Evolutionary conservation across 2,113 vertebrate species (phyloP).

Genomic region (Bucco capensis): DNA sequence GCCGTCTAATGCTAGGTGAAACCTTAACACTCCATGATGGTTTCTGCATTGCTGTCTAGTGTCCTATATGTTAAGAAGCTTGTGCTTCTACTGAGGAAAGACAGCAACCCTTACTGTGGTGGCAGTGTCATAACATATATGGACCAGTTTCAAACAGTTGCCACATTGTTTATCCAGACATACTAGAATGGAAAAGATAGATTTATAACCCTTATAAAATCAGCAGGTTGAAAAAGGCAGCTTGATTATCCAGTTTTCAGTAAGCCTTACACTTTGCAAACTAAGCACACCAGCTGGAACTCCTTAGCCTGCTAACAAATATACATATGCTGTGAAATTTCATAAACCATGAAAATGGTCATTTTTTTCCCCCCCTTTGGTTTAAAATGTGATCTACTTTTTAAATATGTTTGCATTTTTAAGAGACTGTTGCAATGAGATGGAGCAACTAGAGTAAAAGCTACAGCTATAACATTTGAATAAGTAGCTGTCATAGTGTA

Average conservation of each 20-base stretch:
- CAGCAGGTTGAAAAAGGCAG: slow-evolving; percentile 16
- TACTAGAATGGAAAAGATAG: not conserved
- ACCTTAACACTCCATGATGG: not conserved
- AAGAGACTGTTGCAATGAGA: slow-evolving; percentile 16
- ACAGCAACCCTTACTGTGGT: not conserved
- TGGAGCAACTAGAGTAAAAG: slow-evolving; percentile 16
- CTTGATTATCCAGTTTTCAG: slow-evolving; percentile 24
- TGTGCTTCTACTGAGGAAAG: not conserved
- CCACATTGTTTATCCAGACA: not conserved
- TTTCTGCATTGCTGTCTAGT: not conserved
- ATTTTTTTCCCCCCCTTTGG: not conserved
- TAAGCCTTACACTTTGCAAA: not conserved
- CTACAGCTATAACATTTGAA: not conserved
- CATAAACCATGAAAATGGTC: slow-evolving; percentile 21
- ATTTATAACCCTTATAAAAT: not conserved
- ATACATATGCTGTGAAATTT: slow-evolving; percentile 14
- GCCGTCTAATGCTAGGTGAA: not conserved
- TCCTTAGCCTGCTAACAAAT: slow-evolving; percentile 22
- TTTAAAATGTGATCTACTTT: slow-evolving; percentile 23
- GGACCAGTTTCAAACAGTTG: not conserved
- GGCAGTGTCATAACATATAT: not conserved
- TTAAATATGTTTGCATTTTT: not conserved
- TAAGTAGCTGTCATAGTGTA: slow-evolving; percentile 12
- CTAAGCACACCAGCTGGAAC: slow-evolving; percentile 27
- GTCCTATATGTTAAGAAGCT: not conserved